A percentile compares a stretch with the other conserved stretches of the same genome.
Evolutionary conservation across 2,113 vertebrate genomes (phyloP).

Genomic region (Kryptolebias marmoratus): DNA sequence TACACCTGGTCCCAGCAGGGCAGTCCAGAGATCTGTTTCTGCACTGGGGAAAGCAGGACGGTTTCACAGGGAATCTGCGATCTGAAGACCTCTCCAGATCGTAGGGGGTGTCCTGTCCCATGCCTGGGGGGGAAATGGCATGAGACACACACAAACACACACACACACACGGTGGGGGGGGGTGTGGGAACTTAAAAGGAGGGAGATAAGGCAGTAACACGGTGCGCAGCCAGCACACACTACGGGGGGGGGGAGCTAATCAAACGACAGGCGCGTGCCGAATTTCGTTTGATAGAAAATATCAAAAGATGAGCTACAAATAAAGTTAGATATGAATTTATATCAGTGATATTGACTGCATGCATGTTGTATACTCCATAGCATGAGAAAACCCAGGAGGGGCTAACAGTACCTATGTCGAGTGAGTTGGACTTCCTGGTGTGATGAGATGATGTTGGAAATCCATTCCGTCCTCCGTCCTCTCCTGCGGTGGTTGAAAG

Average conservation of each 20-base stretch:
- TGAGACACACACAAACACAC: constrained; percentile 46
- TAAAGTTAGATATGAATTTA: constrained; percentile 13
- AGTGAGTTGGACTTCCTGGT: constrained; percentile 80
- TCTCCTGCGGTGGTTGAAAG: constrained; percentile 56
- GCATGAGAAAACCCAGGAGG: constrained; percentile 1
- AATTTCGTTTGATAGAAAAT: constrained; percentile 35
- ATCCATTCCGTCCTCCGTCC: constrained; percentile 58
- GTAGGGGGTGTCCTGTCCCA: constrained; percentile 71
- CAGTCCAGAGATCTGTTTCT: constrained; percentile 82
- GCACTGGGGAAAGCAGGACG: constrained; percentile 76
- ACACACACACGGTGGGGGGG: constrained; percentile 14
- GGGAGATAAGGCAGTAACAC: constrained; percentile 15
- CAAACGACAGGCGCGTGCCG: constrained; percentile 31
- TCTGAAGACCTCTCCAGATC: constrained; percentile 80
- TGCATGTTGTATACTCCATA: not conserved
- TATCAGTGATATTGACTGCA: constrained; percentile 3
- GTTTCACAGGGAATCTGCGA: constrained; percentile 79
- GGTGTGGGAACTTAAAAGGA: constrained; percentile 22
- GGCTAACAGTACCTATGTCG: constrained; percentile 76
- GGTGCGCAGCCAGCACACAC: constrained; percentile 3
- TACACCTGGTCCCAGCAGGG: constrained; percentile 71
- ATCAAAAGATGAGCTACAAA: constrained; percentile 31
- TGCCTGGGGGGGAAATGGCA: constrained; percentile 75
- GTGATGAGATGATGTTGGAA: constrained; percentile 64
- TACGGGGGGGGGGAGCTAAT: constrained; percentile 30